Evolutionary conservation across 2,113 vertebrate species (phyloP).

Genomic region (Xiphias gladius): DNA sequence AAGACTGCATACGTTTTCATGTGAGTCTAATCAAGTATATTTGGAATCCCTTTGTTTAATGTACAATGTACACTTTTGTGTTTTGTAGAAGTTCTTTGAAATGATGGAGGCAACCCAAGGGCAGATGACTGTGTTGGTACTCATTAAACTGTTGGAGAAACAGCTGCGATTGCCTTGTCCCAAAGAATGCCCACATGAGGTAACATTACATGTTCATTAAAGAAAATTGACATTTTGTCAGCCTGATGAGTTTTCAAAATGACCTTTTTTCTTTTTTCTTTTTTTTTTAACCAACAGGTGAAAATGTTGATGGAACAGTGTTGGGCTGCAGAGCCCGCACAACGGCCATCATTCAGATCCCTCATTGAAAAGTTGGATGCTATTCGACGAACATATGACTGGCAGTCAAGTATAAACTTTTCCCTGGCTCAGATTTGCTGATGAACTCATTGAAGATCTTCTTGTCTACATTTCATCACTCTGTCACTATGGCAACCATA

Average conservation of each 20-base stretch:
- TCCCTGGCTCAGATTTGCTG: conserved; percentile 76
- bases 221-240: neutral
- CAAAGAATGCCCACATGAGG: conserved; percentile 88
- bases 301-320: conserved; percentile 88
- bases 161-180: conserved; percentile 86
- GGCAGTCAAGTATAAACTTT: conserved; percentile 70
- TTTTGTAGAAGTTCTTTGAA: conserved; percentile 88
- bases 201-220: conserved; percentile 59
- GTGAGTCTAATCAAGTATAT: neutral
- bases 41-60: neutral
- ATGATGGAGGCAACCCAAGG: conserved; percentile 85
- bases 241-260: neutral
- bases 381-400: conserved; percentile 67
- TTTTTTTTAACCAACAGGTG: conserved; percentile 61
- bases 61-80: neutral
- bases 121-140: conserved; percentile 87
- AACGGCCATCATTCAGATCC: conserved; percentile 86
- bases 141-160: conserved; percentile 88
- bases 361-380: conserved; percentile 84
- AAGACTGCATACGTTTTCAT: neutral
- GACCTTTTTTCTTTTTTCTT: neutral
- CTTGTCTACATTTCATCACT: conserved; percentile 22
- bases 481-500: neutral
- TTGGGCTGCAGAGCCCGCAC: conserved; percentile 85
- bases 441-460: conserved; percentile 11